Evolutionary conservation across 2,113 vertebrate genomes (phyloP).

Genomic region (Sisor rabdophorus): DNA sequence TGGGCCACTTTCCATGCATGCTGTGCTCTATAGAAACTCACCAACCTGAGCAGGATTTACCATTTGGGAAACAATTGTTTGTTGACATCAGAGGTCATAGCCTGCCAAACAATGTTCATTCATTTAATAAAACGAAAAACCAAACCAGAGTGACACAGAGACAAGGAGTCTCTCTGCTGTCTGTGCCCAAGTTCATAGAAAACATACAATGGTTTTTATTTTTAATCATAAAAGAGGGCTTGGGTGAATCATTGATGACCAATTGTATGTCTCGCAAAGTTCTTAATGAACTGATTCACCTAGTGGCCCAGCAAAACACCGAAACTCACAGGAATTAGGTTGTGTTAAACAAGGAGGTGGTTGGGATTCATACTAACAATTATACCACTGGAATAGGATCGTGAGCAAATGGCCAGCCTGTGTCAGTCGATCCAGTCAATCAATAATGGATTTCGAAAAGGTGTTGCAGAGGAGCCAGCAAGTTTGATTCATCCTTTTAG

Average conservation of each 20-base stretch:
- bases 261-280: conserved; percentile 46
- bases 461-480: conserved; percentile 14
- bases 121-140: neutral
- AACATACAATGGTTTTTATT: conserved; percentile 2
- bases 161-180: conserved; percentile 35
- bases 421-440: conserved; percentile 14
- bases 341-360: neutral
- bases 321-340: neutral
- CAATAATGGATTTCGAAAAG: conserved; percentile 14
- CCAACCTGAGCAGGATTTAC: conserved; percentile 28
- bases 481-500: conserved; percentile 9
- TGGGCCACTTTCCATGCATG: conserved; percentile 4
- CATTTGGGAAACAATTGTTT: conserved; percentile 36
- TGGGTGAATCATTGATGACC: conserved; percentile 63
- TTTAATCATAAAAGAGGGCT: conserved; percentile 60
- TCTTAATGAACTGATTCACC: conserved; percentile 44
- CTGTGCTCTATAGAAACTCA: conserved; percentile 20
- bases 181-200: conserved; percentile 20
- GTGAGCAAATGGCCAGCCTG: conserved; percentile 45
- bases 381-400: conserved; percentile 56
- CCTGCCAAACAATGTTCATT: conserved; percentile 12
- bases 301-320: neutral
- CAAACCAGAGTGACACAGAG: neutral
- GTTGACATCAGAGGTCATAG: conserved; percentile 40
- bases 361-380: conserved; percentile 58